Conservation (phyloP, 2,888 invertebrate genomes). For the Nesidiocoris tenuis region DNA sequence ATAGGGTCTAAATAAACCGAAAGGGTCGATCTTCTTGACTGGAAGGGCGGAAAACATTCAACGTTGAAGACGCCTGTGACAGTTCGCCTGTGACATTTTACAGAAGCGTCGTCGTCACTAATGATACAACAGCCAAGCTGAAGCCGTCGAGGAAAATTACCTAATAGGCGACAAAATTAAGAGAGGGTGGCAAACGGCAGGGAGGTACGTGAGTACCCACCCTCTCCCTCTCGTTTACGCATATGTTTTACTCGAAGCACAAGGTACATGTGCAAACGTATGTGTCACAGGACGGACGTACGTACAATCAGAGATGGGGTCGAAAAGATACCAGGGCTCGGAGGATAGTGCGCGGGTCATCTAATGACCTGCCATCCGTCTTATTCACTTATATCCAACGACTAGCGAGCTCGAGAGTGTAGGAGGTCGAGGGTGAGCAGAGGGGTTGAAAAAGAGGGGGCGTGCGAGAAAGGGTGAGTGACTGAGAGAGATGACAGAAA, state of each 20-base stretch:
- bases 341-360: slow-evolving; percentile 5
- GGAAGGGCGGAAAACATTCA: too few relatives aligned
- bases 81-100: background rate
- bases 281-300: background rate
- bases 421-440: too few relatives aligned
- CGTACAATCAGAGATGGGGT: background rate
- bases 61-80: too few relatives aligned
- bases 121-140: background rate
- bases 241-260: background rate
- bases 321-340: background rate
- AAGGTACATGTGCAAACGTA: background rate
- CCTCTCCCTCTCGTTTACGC: background rate
- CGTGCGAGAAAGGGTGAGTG: too few relatives aligned
- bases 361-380: slow-evolving; percentile 40
- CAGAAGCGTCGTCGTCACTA: background rate
- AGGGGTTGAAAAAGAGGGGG: slow-evolving; percentile 18
- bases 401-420: background rate
- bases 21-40: too few relatives aligned
- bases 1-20: too few relatives aligned
- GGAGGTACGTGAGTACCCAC: background rate
- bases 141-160: slow-evolving; percentile 16
- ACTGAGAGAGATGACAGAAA: too few relatives aligned
- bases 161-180: slow-evolving; percentile 15
- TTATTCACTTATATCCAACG: slow-evolving; percentile 39
- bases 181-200: background rate